Evolutionary conservation across 2,888 invertebrate species (phyloP), one percentile per base, ranked within the genome.

Genomic region (Callosobruchus maculatus): DNA sequence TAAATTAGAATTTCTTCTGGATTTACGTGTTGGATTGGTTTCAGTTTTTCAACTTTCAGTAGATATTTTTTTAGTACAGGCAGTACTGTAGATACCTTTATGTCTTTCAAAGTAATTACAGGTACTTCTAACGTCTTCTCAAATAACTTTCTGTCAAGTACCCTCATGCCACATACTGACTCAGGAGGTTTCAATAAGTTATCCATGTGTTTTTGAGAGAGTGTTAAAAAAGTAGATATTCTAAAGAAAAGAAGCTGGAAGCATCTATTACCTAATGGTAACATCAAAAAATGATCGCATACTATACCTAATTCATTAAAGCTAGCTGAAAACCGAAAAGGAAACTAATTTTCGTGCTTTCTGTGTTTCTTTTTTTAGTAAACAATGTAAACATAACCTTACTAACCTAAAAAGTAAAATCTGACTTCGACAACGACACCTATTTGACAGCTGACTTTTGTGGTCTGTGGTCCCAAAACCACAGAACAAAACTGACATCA

Each of bases 1-100:
- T 93, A 89, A 2, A 83, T 76, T 78, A 83, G 72, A 49, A 80
- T 77, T 9, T 78, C 75, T 22, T 77, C 71, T 70, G 84, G 77
- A 76, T 76, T 21, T 70, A 76, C 21, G 72, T 79, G 84, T 78
- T 91, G 90, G n/a, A 97, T 88, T 0, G 96, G 91, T 83, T 93
- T 94, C 70, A 96, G 90, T 31, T 92, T 90, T 74, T 91, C 91
- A 76, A 95, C 84, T 88, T 95, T 96, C 0, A 97, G 87, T 68
- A 93, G 85, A 80, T 92, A 91, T 49, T 91, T 90, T 85, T 94
- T 96, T 72, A 96, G 84, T 71, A 87, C 78, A 76, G 91, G 91
- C 71, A 90, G 86, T 22, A 91, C 87, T 79, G 88, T 88, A 18
- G 89, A 88, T 1, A 91, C 77, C 76, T 88, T 88, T 67, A 84